A percentile compares a stretch with the other conserved stretches of the same genome.
phyloP scores from a whole-genome alignment of 2,888 invertebrate genomes.

The Opisthograptis luteolata region DNA sequence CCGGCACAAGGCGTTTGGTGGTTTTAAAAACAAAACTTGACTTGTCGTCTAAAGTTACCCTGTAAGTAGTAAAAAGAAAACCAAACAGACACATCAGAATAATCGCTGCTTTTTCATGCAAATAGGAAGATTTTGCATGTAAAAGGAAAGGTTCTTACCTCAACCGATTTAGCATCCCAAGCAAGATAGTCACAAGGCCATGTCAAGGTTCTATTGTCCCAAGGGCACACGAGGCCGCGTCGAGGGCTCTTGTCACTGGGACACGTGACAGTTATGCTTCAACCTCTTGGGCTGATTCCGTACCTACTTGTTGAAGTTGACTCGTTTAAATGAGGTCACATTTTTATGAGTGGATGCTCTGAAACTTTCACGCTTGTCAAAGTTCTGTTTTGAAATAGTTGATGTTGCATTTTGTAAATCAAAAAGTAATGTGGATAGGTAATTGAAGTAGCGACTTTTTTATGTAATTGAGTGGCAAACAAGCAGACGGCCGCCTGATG shows the following conservation, averaged over 20 bases:
- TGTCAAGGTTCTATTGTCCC: slow-evolving; percentile 54
- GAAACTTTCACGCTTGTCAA: too few species aligned
- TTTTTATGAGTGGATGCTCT: slow-evolving; percentile 3
- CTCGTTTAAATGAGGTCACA: slow-evolving; percentile 36
- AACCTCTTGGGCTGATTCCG: slow-evolving; percentile 49
- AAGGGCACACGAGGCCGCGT: slow-evolving; percentile 45
- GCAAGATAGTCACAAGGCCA: slow-evolving; percentile 41
- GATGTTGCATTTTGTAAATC: too few species aligned
- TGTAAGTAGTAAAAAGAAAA: too few species aligned
- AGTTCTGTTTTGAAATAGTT: too few species aligned
- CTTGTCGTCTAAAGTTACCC: too few species aligned
- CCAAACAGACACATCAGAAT: background rate
- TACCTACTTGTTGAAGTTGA: slow-evolving; percentile 20
- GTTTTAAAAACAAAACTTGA: too few species aligned
- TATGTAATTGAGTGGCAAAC: too few species aligned
- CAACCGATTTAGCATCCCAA: slow-evolving; percentile 29
- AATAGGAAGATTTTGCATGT: slow-evolving; percentile 8
- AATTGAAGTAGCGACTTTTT: too few species aligned
- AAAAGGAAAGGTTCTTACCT: background rate
- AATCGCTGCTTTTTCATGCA: slow-evolving; percentile 4
- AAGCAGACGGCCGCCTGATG: too few species aligned
- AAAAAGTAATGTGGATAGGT: too few species aligned
- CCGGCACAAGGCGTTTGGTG: too few species aligned
- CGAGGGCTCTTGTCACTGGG: slow-evolving; percentile 47
- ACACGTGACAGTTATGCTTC: slow-evolving; percentile 48